Evolutionary conservation across 2,113 vertebrate genomes (phyloP).

Genomic region (Alosa alosa): DNA sequence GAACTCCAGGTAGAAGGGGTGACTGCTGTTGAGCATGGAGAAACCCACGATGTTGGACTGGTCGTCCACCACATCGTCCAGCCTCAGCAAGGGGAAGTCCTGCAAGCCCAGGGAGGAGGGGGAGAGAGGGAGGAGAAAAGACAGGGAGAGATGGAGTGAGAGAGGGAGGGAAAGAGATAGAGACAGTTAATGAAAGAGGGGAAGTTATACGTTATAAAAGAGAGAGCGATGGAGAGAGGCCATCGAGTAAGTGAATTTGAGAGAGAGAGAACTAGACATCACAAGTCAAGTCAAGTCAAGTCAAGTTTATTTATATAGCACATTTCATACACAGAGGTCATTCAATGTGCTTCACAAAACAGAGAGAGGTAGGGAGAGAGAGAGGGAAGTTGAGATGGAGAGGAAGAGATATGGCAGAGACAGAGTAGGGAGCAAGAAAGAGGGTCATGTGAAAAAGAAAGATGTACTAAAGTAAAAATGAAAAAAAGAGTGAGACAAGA

Average conservation of each 20-base stretch:
- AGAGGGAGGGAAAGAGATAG: slow-evolving; percentile 49
- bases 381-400: background rate
- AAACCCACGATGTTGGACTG: slow-evolving; percentile 89
- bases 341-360: no score
- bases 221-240: background rate
- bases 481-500: background rate
- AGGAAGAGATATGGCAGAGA: background rate
- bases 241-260: no score
- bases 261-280: background rate
- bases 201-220: slow-evolving; percentile 34
- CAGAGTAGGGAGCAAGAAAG: background rate
- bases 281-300: no score
- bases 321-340: no score
- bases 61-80: slow-evolving; percentile 86
- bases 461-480: background rate
- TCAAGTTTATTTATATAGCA: no score
- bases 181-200: slow-evolving; percentile 32
- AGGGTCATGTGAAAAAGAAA: background rate
- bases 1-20: slow-evolving; percentile 91
- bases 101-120: slow-evolving; percentile 49
- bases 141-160: slow-evolving; percentile 35
- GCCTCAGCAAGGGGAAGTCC: slow-evolving; percentile 86
- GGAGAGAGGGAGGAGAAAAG: slow-evolving; percentile 22
- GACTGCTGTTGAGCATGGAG: slow-evolving; percentile 91
- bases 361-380: background rate